A percentile compares a stretch with the other conserved stretches of the same genome.
Conservation (phyloP, 1,140 invertebrate genomes). For the Papilio polytes region DNA sequence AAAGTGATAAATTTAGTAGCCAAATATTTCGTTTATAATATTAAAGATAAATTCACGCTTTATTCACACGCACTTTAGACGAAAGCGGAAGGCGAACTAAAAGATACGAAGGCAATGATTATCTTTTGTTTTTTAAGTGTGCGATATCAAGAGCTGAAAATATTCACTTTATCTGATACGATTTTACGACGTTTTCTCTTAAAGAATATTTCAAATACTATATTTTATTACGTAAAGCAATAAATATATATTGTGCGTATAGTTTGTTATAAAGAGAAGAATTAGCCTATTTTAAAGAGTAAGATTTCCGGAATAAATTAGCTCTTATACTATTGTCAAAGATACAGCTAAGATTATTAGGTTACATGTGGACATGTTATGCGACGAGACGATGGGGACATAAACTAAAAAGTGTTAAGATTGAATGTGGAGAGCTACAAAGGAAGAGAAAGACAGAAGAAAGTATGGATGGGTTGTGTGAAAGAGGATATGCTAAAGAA, state of each 20-base stretch:
- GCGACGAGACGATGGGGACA: too few species aligned
- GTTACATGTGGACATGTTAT: too few species aligned
- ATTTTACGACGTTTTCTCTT: slow-evolving; percentile 1
- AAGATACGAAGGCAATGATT: slow-evolving; percentile 26
- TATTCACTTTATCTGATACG: slow-evolving; percentile 28
- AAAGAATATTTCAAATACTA: not conserved
- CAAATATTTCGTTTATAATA: not conserved
- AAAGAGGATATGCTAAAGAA: too few species aligned
- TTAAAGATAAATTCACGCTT: not conserved
- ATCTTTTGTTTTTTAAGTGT: slow-evolving; percentile 33
- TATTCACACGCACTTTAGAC: slow-evolving; percentile 35
- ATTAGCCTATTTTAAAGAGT: not conserved
- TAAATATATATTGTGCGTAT: not conserved
- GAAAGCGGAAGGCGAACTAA: slow-evolving; percentile 31
- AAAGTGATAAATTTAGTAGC: not conserved
- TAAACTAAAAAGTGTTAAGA: too few species aligned
- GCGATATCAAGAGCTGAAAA: slow-evolving; percentile 11
- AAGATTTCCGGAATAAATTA: not conserved
- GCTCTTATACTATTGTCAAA: not conserved
- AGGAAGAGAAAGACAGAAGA: too few species aligned
- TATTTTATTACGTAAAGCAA: not conserved
- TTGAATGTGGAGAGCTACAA: too few species aligned
- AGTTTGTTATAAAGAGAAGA: not conserved
- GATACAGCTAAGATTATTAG: too few species aligned
- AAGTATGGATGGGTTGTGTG: too few species aligned